Conservation (phyloP, 2,113 vertebrate species). For the Tonatia bakeri region DNA sequence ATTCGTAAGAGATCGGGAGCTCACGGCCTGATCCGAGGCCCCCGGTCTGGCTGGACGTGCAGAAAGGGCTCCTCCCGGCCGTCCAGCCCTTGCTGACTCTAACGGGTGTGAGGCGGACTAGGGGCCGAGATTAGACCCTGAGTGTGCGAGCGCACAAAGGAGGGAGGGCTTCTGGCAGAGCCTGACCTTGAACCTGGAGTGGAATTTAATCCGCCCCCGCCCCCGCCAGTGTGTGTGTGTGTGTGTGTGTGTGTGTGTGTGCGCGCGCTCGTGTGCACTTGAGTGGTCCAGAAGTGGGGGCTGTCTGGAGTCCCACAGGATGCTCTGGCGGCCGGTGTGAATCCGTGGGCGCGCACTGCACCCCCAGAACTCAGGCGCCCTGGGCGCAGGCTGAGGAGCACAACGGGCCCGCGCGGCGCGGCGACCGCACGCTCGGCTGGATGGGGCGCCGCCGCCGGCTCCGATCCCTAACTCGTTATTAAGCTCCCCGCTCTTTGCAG, state of each 20-base stretch:
- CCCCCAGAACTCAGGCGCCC: not conserved
- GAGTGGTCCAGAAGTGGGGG: not conserved
- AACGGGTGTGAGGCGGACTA: not conserved
- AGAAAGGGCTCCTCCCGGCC: not conserved
- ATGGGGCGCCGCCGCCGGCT: slow-evolving; percentile 10
- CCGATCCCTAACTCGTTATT: slow-evolving; percentile 67
- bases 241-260: not conserved
- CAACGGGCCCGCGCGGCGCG: not conserved
- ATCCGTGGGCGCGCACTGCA: not conserved
- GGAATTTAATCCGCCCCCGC: not conserved
- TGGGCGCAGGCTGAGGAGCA: not conserved
- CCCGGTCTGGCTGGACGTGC: too few species aligned
- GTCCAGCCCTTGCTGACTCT: not conserved
- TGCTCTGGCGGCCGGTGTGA: not conserved
- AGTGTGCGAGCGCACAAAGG: not conserved
- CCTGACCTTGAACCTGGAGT: not conserved
- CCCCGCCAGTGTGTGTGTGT: not conserved
- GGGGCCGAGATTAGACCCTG: not conserved
- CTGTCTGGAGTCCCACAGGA: not conserved
- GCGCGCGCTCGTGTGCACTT: not conserved
- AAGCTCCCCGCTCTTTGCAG: slow-evolving; percentile 70
- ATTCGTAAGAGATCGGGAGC: not conserved
- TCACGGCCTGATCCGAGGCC: not conserved
- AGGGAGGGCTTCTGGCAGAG: not conserved
- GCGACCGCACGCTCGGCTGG: not conserved